Base-by-base conservation (phyloP, 37 sponge, comb jelly and placozoan genomes). In the Chondrosia reniformis region DNA sequence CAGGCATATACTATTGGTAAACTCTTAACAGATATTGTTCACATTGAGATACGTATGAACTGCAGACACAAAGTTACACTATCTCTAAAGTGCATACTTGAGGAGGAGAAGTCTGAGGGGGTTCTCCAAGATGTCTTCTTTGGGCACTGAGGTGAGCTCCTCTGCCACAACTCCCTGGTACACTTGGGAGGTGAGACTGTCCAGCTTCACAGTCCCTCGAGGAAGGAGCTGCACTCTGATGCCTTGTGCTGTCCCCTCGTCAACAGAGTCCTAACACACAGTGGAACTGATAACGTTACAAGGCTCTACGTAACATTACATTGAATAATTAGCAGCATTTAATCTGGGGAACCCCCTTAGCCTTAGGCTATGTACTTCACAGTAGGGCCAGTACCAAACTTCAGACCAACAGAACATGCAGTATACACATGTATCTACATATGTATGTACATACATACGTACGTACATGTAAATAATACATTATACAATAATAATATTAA, bases 141-240 rank as follows among this genome's bases (percentile, higher is more conserved):
- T 44, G 6, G 72, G 72, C 42, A 2, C 21, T 13, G 41, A 0
- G 36, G 72, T 34, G 44, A 88, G 77, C 73, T 88, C 89, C 38
- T 80, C 81, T 46, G 84, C 81, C 84, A 88, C 89, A 22, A 55
- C 33, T 6, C 89, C 89, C n/a, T 22, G 0, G 43, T 63, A 84
- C 56, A 84, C 58, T 49, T 75, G 72, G 32, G 41, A 43, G n/a
- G 72, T 69, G 2, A 69, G 1, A 3, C 22, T 25, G 72, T 69
- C 72, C 39, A 69, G 24, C 72, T 6, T 69, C 43, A 69, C 72
- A 3, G 72, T 43, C 43, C 72, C 72, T 7, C 19, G 24, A 36
- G 72, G 43, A n/a, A 69, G 72, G 43, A 40, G 41, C 72, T 69
- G 72, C 42, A 69, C 42, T 38, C 72, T 69, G 36, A 44, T 69